Base-by-base conservation (phyloP, 2,113 vertebrate species). In the Charadrius vociferus region DNA sequence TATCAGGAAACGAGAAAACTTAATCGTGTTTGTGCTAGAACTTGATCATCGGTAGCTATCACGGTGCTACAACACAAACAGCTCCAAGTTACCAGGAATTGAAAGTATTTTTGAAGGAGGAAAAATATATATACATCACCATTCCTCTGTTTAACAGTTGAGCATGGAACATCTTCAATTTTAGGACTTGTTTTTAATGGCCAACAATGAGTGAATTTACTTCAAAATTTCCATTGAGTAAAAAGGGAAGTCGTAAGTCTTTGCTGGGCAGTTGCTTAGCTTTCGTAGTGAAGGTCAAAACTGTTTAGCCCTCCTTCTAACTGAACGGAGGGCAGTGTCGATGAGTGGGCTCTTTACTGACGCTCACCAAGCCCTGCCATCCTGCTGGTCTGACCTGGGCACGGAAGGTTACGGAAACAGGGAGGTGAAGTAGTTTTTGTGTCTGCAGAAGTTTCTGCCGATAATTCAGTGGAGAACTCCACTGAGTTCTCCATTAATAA, bases 301-400 rank as follows among this genome's bases (percentile, higher is more conserved):
- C 2, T 17, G 15, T 29, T 77, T 9, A 21, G 17, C 27, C 30
- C 63, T 43, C 58, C 62, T 37, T 70, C 20, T 24, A 10, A 0
- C 32, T 4, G n/a, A 12, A 8, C 9, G 6, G n/a, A 9, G 61
- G 1, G 6, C 3, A 3, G 43, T 23, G 24, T 10, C 36, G 8
- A 3, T 27, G 9, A 1, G 17, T 14, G 17, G 61, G 58, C 30
- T 14, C 3, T 16, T 14, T 5, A 9, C 66, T 45, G 41, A 21
- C 22, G 3, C 37, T 14, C 6, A 3, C 12, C 14, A 4, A 53
- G 27, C 6, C 11, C 53, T 18, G 3, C 59, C 21, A 3, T 8
- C 1, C 2, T 34, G 20, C 52, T 41, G 47, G n/a, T 3, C 55
- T 50, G 24, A 21, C 37, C 26, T 43, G 74, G 74, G 23, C 47